phyloP scores from a whole-genome alignment of 2,888 invertebrate genomes.

The Leucophora obtusa region DNA sequence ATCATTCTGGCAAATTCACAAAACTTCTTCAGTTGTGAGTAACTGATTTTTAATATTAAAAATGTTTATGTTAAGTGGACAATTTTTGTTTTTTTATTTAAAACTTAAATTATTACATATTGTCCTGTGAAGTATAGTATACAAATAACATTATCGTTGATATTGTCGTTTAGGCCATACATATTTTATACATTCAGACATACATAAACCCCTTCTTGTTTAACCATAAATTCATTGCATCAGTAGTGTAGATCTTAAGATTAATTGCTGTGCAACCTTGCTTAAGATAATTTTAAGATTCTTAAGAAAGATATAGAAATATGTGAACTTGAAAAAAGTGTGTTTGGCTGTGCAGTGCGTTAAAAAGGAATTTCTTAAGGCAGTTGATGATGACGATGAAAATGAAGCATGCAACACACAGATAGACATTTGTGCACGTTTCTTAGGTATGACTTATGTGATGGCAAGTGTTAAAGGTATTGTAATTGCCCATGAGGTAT shows the following conservation, averaged over 20 bases:
- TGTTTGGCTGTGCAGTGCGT: conserved; percentile 36
- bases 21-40: no score
- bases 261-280: conserved; percentile 58
- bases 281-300: conserved; percentile 60
- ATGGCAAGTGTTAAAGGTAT: conserved; percentile 62
- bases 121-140: conserved; percentile 37
- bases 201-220: conserved; percentile 14
- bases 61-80: not conserved
- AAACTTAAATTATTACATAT: conserved; percentile 24
- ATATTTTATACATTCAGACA: not conserved
- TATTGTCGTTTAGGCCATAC: conserved; percentile 48
- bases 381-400: conserved; percentile 29
- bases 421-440: conserved; percentile 45
- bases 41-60: not conserved
- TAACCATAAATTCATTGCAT: conserved; percentile 40
- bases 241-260: conserved; percentile 60
- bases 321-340: conserved; percentile 45
- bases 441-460: conserved; percentile 51
- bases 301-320: conserved; percentile 44
- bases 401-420: not conserved
- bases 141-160: conserved; percentile 55
- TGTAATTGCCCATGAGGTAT: conserved; percentile 61
- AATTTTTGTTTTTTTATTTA: not conserved
- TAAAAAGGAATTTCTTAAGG: conserved; percentile 35
- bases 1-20: no score